phyloP scores from a whole-genome alignment of 2,113 vertebrate genomes.

The Mungos mungo region DNA sequence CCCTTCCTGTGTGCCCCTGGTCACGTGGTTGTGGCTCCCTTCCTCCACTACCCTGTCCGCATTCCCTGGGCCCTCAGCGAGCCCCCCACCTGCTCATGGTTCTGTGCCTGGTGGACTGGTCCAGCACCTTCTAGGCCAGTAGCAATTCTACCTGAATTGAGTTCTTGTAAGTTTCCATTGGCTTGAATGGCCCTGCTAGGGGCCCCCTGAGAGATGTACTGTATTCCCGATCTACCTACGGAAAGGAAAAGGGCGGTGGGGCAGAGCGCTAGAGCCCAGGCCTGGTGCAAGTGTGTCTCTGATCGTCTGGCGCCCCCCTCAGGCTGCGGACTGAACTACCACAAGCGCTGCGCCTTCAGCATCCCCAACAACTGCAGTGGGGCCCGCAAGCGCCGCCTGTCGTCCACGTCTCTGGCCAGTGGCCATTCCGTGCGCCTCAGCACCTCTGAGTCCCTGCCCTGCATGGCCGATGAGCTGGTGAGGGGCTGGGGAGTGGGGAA shows the following conservation, averaged over 20 bases:
- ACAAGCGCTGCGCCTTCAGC: constrained; percentile 95
- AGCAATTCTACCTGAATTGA: neutral
- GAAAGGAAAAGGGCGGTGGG: neutral
- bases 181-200: neutral
- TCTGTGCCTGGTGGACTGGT: neutral
- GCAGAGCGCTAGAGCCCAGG: neutral
- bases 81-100: neutral
- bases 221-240: neutral
- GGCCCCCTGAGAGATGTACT: neutral
- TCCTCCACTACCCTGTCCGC: neutral
- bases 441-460: constrained; percentile 86
- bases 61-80: neutral
- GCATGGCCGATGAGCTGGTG: constrained; percentile 78
- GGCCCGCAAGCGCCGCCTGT: constrained; percentile 91
- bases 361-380: constrained; percentile 96
- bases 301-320: constrained; percentile 63
- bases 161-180: neutral
- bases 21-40: neutral
- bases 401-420: constrained; percentile 91
- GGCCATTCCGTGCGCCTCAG: constrained; percentile 90
- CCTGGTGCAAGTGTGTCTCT: neutral
- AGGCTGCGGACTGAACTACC: constrained; percentile 96
- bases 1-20: neutral
- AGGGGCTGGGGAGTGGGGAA: neutral
- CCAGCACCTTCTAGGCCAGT: neutral